Percentiles rank a stretch among this genome's conserved stretches.
Conservation (phyloP, 2,888 invertebrate genomes). For the Idaea dimidiata region DNA sequence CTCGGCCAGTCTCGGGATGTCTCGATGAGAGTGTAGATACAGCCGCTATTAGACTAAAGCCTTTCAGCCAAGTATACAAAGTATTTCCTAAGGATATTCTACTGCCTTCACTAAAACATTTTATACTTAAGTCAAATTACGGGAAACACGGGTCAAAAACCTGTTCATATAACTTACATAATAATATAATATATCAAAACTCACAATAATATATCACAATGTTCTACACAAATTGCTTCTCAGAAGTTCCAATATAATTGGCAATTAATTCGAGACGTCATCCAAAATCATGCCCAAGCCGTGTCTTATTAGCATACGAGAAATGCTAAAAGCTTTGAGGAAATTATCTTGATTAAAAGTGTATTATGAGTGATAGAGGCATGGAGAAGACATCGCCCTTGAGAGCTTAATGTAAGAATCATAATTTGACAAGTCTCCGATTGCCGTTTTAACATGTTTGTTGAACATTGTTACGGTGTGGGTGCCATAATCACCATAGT, state of each 20-base stretch:
- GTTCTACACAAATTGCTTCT: background rate
- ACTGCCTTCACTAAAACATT: no score
- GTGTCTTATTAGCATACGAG: background rate
- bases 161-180: background rate
- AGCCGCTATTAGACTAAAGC: no score
- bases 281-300: background rate
- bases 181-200: background rate
- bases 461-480: no score
- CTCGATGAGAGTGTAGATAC: no score
- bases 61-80: no score
- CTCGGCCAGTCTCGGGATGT: no score
- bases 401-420: no score
- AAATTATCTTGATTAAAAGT: background rate
- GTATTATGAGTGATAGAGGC: background rate
- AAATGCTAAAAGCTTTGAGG: conserved; percentile 1
- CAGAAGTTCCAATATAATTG: background rate
- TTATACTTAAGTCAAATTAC: background rate
- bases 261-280: background rate
- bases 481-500: no score
- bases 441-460: no score
- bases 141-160: background rate
- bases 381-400: no score
- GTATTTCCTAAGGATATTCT: no score
- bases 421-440: no score
- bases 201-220: background rate